Base-by-base conservation (phyloP, 2,888 invertebrate genomes). In the Papilio gigon region DNA sequence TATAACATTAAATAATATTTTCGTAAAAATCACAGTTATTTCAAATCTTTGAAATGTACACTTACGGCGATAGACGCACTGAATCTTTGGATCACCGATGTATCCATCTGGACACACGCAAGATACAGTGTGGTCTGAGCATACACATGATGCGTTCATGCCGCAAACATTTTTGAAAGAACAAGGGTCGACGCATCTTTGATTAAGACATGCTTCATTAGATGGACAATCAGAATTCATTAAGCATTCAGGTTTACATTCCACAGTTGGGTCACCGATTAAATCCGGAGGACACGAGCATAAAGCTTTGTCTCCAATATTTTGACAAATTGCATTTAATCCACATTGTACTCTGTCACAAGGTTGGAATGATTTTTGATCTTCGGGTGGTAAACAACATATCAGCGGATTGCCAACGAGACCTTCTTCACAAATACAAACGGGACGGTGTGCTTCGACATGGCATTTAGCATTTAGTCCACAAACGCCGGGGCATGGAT, bases 401-500 rank as follows among this genome's bases (percentile, higher is more conserved):
- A 95, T 92, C 44, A 95, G 92, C 25, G 97, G 97, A 89, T 97
- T 96, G 59, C 97, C 97, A 53, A 94, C 93, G 58, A 95, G 90
- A 25, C 95, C 95, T 64, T 93, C 87, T 78, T 94, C 93, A 81
- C 97, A 97, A 9, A 94, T 93, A 83, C 97, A 97, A 6, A 96
- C 93, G 35, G 97, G 97, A 81, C 95, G 95, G 84, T 97, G 97
- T 81, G 94, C 92, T 83, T 96, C 95, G 0, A 95, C 95, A 68
- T 94, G 93, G 78, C 97, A 97, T 68, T 92, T 90, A 12, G 97
- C 94, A 76, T 95, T 94, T 25, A 94, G 84, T 11, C 97, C 97
- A 82, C 97, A 97, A 25, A 95, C 94, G 59, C 96, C 96, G 0
- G 96, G 95, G 76, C 97, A 97, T 30, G 97, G 97, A 85, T 97